Percentiles rank a stretch among this genome's conserved stretches.
These are phyloP conservation scores for Sciaenops ocellatus DNA, from an alignment of 2,797 vertebrate species.

Conservation along the genomic window DNA sequence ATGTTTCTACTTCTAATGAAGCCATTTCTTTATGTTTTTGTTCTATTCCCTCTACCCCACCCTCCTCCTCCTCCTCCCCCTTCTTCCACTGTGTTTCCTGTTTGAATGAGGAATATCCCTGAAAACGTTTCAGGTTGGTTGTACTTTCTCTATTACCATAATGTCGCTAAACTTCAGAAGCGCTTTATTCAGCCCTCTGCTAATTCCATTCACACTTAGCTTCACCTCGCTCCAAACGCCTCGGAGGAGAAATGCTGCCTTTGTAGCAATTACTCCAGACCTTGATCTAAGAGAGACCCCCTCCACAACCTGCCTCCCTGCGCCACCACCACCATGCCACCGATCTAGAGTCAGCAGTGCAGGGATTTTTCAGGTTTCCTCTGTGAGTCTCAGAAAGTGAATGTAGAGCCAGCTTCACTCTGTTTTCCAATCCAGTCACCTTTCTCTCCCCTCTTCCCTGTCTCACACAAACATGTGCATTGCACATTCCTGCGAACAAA, in stretches of 20 bases:
- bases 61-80: background rate
- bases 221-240: conserved; percentile 69
- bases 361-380: conserved; percentile 37
- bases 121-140: conserved; percentile 29
- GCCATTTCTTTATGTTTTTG: conserved; percentile 72
- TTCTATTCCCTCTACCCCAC: conserved; percentile 38
- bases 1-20: conserved; percentile 83
- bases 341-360: conserved; percentile 33
- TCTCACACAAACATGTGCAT: conserved; percentile 26
- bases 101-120: conserved; percentile 63
- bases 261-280: conserved; percentile 72
- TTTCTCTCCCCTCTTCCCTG: background rate
- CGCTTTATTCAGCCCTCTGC: conserved; percentile 56
- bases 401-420: conserved; percentile 15
- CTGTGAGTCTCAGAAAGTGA: conserved; percentile 16
- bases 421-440: conserved; percentile 35
- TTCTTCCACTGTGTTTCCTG: conserved; percentile 22
- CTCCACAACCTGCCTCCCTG: background rate
- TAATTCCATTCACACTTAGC: conserved; percentile 75
- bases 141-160: conserved; percentile 60
- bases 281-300: conserved; percentile 67
- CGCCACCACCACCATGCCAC: background rate
- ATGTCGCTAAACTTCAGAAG: conserved; percentile 66
- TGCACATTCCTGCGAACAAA: conserved; percentile 29
- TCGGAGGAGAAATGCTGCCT: conserved; percentile 59